Conservation (phyloP, 2,797 vertebrate genomes). For the Streptopelia turtur region DNA sequence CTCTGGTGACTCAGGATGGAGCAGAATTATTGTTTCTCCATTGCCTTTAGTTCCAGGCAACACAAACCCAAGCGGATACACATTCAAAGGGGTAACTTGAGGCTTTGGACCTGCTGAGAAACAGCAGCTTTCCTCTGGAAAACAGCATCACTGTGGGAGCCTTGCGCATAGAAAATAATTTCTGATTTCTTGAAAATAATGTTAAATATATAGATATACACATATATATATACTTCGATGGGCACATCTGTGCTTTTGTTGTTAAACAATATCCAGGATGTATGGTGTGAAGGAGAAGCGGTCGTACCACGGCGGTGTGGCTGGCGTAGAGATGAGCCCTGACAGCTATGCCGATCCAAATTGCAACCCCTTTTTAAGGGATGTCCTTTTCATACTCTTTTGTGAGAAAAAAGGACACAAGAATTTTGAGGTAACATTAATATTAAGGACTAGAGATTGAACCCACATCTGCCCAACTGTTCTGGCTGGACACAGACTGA, state of each 20-base stretch:
- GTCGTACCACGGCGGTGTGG: background rate
- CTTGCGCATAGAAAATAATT: background rate
- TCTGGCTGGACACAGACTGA: background rate
- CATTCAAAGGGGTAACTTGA: background rate
- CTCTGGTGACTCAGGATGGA: background rate
- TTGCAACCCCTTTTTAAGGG: background rate
- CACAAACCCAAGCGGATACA: background rate
- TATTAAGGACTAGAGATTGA: background rate
- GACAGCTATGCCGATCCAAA: background rate
- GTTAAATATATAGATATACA: background rate
- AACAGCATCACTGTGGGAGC: fast-evolving
- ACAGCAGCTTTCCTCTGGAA: background rate
- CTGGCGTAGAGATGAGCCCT: background rate
- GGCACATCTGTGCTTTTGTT: background rate
- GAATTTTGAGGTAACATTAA: background rate
- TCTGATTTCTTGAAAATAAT: background rate
- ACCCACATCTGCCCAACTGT: background rate
- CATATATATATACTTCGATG: background rate
- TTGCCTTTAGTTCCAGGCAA: background rate
- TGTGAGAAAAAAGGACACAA: background rate
- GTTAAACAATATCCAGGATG: background rate
- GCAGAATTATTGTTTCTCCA: background rate
- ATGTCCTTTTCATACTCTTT: background rate
- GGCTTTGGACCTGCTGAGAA: background rate
- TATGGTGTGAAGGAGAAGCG: background rate